phyloP scores from a whole-genome alignment of 1,140 invertebrate species.

The Trichoplusia ni region DNA sequence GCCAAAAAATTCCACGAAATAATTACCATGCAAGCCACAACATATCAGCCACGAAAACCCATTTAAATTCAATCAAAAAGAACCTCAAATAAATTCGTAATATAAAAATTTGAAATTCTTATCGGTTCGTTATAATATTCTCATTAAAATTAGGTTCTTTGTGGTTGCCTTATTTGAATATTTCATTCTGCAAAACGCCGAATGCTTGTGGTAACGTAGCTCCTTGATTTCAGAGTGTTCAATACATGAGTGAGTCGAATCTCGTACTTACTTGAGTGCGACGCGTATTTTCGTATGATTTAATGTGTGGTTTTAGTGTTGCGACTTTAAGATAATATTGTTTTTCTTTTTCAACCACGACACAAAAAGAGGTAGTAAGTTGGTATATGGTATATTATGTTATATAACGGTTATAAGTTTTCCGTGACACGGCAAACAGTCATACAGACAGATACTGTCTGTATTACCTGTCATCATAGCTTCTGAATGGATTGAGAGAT shows the following conservation, averaged over 20 bases:
- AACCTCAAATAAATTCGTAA: conserved; percentile 12
- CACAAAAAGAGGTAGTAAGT: too few species aligned
- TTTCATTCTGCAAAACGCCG: conserved; percentile 8
- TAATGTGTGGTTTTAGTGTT: neutral
- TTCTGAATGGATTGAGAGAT: too few species aligned
- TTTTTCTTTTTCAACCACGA: too few species aligned
- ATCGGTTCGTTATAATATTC: conserved; percentile 36
- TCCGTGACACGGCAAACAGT: too few species aligned
- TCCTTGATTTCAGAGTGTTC: conserved; percentile 25
- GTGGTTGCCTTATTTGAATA: conserved; percentile 31
- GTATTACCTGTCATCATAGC: too few species aligned
- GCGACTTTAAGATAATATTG: too few species aligned
- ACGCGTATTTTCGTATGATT: conserved; percentile 2
- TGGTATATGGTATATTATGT: too few species aligned
- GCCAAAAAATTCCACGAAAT: neutral
- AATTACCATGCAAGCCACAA: neutral
- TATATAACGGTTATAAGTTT: too few species aligned
- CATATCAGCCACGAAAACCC: neutral
- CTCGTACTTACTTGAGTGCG: neutral
- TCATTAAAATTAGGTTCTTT: conserved; percentile 37
- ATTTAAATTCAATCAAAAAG: conserved; percentile 24
- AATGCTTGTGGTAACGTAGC: neutral
- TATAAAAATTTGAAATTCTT: conserved; percentile 35
- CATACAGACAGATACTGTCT: too few species aligned
- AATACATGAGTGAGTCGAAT: conserved; percentile 25